Evolutionary conservation across 2,888 invertebrate species (phyloP).

Genomic region (Achlya flavicornis): DNA sequence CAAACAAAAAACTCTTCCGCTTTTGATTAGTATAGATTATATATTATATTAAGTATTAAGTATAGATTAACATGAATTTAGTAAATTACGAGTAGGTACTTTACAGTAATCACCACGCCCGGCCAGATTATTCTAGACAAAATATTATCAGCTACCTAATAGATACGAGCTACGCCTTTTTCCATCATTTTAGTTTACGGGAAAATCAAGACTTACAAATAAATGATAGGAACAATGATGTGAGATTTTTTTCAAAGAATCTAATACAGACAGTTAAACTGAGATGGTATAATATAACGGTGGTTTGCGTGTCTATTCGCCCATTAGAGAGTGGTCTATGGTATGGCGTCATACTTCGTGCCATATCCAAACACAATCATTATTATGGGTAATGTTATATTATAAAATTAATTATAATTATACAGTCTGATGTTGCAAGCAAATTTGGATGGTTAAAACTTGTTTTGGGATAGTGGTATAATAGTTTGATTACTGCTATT

Average conservation of each 20-base stretch:
- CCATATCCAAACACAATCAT: constrained; percentile 55
- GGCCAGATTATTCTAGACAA: background rate
- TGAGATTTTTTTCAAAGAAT: background rate
- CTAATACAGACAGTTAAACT: background rate
- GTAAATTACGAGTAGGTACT: no score
- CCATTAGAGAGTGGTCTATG: constrained; percentile 52
- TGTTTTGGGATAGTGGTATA: constrained; percentile 22
- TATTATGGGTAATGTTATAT: constrained; percentile 54
- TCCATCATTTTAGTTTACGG: no score
- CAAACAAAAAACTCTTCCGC: no score
- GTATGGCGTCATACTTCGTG: constrained; percentile 53
- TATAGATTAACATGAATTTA: no score
- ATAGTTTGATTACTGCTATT: background rate
- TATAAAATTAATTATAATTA: constrained; percentile 70
- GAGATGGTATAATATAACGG: constrained; percentile 24
- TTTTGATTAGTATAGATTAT: no score
- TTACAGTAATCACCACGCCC: no score
- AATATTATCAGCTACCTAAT: background rate
- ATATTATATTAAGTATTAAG: no score
- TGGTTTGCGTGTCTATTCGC: constrained; percentile 18
- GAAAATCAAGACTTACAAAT: background rate
- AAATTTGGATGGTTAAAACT: constrained; percentile 34
- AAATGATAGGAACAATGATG: background rate
- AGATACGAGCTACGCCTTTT: background rate
- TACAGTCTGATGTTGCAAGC: constrained; percentile 42